A percentile compares a stretch with the other conserved stretches of the same genome.
Evolutionary conservation across 2,113 vertebrate genomes (phyloP).

Genomic region (Cyanoramphus novaezelandiae): DNA sequence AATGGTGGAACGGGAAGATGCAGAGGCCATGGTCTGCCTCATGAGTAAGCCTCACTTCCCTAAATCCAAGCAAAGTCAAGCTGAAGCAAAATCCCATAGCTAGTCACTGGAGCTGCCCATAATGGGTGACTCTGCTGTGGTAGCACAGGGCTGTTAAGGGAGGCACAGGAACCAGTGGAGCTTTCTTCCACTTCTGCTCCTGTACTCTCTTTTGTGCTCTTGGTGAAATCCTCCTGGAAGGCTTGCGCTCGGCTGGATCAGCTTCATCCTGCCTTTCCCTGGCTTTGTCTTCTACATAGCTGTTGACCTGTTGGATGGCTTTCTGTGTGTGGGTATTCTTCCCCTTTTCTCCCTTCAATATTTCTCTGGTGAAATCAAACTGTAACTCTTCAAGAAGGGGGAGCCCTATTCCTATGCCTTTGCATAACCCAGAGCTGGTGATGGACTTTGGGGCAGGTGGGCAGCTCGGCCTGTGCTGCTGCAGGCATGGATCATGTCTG

Average conservation of each 20-base stretch:
- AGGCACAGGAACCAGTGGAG: not conserved
- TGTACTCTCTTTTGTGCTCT: not conserved
- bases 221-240: not conserved
- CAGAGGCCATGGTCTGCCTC: not conserved
- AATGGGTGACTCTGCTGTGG: not conserved
- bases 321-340: not conserved
- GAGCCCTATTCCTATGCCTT: not conserved
- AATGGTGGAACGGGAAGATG: not conserved
- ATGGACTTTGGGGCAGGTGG: rapidly evolving
- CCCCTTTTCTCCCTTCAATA: not conserved
- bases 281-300: not conserved
- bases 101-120: not conserved
- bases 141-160: not conserved
- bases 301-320: not conserved
- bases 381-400: not conserved
- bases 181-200: not conserved
- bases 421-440: not conserved
- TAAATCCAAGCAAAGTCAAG: not conserved
- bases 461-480: not conserved
- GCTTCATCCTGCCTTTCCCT: not conserved
- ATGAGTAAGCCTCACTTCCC: not conserved
- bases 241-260: not conserved
- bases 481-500: rapidly evolving
- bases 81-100: not conserved
- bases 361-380: not conserved